Percentiles rank a stretch among this genome's conserved stretches.
phyloP scores from a whole-genome alignment of 2,113 vertebrate species.

The Pterocles gutturalis region DNA sequence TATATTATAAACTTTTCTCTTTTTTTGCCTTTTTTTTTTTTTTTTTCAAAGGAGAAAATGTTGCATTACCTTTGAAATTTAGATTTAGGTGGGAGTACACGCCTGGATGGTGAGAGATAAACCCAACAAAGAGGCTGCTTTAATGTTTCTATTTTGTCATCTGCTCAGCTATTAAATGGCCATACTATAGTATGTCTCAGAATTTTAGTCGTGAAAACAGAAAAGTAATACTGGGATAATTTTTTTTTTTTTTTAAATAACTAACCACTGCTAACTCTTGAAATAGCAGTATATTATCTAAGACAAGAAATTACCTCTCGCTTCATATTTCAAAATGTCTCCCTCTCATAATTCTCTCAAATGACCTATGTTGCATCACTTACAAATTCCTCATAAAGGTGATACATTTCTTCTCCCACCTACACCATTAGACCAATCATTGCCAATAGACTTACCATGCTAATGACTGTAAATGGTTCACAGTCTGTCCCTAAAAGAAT shows the following conservation, averaged over 20 bases:
- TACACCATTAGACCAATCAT: neutral
- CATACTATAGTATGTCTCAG: neutral
- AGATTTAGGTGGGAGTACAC: neutral
- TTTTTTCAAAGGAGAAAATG: neutral
- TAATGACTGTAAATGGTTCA: neutral
- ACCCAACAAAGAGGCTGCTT: neutral
- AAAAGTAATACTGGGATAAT: neutral
- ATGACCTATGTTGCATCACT: neutral
- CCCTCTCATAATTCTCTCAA: neutral
- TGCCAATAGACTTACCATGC: neutral
- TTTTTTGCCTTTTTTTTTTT: neutral
- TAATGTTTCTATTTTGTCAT: neutral
- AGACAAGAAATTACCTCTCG: neutral
- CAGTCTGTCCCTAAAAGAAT: neutral
- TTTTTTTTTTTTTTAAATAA: neutral
- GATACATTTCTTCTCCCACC: neutral
- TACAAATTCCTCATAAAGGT: neutral
- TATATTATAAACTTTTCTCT: neutral
- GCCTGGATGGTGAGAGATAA: neutral
- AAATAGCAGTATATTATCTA: neutral
- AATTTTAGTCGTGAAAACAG: neutral
- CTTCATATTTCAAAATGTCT: neutral
- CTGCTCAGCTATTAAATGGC: neutral
- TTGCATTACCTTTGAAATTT: neutral
- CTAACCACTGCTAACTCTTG: neutral